Base-by-base conservation (phyloP, 1,140 invertebrate genomes). In the Temnothorax longispinosus region DNA sequence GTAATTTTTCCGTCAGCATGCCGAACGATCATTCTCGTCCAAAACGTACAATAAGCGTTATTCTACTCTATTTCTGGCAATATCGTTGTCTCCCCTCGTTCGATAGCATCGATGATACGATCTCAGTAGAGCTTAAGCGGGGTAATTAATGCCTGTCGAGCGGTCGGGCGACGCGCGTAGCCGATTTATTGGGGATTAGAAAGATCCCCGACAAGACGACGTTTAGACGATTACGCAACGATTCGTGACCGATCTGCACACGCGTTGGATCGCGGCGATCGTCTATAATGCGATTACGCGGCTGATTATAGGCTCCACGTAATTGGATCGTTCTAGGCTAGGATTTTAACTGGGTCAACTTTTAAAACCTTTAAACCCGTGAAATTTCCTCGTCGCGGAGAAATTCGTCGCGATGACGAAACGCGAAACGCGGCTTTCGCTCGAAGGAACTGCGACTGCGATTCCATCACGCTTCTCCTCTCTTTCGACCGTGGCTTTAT, bases 141-240 rank as follows among this genome's bases (percentile, higher is more conserved):
- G 65, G 67, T 52, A 89, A 90, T 87, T 85, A 87, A 87, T 85
- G 74, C 41, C 52, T 35, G 58, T 69, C 60, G 35, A 78, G 47
- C n/a, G 41, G 72, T 15, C 4, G n/a, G 27, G 10, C 15, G 41
- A 50, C 75, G 58, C 54, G 54, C 69, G 47, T 11, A 52, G 41
- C 47, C 44, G 18, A 21, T 90, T 89, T 89, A 76, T 90, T 60
- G 21, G 38, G 50, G 56, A 58, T 76, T 77, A 75, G n/a, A 52
- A 58, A 65, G 47, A 77, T 47, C 13, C n/a, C 13, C 41, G 38
- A 52, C 72, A 18, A 52, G 35, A 52, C 27, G 38, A 6, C 44
- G 72, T 65, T 85, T 85, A 85, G 50, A 69, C 38, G 44, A 60
- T 84, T 76, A 76, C 54, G 32, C 54, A 38, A 77, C 27, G 74